Evolutionary conservation across 1,140 invertebrate genomes (phyloP).

Genomic region (Drosophila leontia): DNA sequence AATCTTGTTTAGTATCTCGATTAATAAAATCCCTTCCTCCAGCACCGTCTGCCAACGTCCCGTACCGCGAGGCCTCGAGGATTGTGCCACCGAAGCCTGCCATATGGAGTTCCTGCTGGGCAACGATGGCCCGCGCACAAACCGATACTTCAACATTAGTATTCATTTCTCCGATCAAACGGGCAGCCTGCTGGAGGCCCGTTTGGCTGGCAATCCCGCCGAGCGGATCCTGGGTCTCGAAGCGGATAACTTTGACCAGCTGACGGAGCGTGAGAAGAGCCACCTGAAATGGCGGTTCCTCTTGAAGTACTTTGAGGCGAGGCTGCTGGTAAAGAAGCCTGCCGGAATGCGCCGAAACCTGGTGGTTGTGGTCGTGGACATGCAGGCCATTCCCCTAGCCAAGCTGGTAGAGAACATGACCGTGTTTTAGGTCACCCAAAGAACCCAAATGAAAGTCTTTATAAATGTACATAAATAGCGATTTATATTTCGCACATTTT

Average conservation of each 20-base stretch:
- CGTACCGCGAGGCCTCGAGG: conserved; percentile 28
- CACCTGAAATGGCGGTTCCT: conserved; percentile 86
- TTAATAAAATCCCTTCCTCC: neutral
- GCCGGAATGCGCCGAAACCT: conserved; percentile 52
- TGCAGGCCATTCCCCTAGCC: conserved; percentile 45
- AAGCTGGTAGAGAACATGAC: conserved; percentile 50
- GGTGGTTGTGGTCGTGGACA: conserved; percentile 60
- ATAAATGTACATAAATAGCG: conserved; percentile 46
- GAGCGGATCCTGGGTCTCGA: conserved; percentile 77
- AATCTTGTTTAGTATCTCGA: neutral
- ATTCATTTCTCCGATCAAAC: conserved; percentile 86
- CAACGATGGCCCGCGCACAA: conserved; percentile 78
- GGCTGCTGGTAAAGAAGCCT: conserved; percentile 84
- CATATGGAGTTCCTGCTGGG: conserved; percentile 52
- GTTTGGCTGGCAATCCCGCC: conserved; percentile 85
- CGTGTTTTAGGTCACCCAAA: conserved; percentile 42
- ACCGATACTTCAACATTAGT: conserved; percentile 85
- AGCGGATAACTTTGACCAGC: conserved; percentile 30
- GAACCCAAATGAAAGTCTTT: neutral
- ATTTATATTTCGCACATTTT: conserved; percentile 54
- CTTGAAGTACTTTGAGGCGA: conserved; percentile 85
- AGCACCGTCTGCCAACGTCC: conserved; percentile 60
- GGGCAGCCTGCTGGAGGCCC: conserved; percentile 85
- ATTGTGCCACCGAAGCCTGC: conserved; percentile 66
- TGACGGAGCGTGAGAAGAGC: conserved; percentile 70